These are phyloP conservation scores for Pristionchus entomophagus DNA, from an alignment of 2,888 invertebrate genomes.

Conservation along the genomic window DNA sequence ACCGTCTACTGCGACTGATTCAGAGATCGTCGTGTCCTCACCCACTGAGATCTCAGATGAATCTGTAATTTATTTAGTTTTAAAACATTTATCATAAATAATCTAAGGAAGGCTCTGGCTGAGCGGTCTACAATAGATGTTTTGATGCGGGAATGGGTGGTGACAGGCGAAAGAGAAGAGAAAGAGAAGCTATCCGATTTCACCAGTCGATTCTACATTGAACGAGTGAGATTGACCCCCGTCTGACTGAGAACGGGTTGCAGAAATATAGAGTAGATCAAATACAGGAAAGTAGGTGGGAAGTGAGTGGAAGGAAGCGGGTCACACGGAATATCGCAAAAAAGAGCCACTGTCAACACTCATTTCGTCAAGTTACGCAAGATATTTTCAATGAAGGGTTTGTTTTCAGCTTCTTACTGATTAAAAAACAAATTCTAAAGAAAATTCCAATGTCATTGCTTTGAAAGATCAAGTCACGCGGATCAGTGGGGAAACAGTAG, in stretches of 20 bases:
- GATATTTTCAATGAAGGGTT: background rate
- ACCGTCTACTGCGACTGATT: conserved; percentile 23
- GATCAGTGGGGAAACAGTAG: background rate
- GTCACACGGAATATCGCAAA: conserved; percentile 6
- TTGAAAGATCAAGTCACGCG: background rate
- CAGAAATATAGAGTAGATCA: background rate
- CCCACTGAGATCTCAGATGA: conserved; percentile 42
- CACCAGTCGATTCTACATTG: conserved; percentile 37
- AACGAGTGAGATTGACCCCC: conserved; percentile 1
- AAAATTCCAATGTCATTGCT: background rate
- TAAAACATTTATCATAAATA: background rate
- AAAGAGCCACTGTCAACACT: background rate
- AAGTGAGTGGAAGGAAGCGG: background rate
- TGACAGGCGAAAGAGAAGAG: background rate
- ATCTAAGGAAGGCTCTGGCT: background rate
- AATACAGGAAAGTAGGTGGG: background rate
- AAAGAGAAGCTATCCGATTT: background rate
- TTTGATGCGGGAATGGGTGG: background rate
- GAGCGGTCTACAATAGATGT: background rate
- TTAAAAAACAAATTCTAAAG: background rate
- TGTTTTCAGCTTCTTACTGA: background rate
- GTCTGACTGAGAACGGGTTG: background rate
- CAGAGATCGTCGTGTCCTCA: conserved; percentile 36
- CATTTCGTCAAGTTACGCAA: conserved; percentile 16
- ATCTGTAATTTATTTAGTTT: background rate